Conservation (phyloP, 2,888 invertebrate genomes). For the Rhagonycha lutea region DNA sequence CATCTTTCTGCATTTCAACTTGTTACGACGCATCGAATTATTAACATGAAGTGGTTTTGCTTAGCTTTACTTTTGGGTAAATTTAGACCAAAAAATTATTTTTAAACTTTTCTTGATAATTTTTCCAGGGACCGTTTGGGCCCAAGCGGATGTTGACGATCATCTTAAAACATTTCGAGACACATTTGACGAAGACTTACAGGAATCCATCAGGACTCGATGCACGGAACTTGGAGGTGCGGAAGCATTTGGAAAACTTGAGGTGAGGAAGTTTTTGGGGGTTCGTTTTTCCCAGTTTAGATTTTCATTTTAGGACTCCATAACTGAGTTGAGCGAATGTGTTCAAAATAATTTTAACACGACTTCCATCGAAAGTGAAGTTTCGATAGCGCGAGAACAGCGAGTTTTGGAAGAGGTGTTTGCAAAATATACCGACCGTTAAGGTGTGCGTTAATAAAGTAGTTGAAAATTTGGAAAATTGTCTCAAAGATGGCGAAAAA, state of each 20-base stretch:
- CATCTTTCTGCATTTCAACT: neutral
- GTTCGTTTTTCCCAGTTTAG: neutral
- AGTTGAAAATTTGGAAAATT: conserved; percentile 62
- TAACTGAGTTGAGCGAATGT: conserved; percentile 59
- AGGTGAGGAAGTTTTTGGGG: neutral
- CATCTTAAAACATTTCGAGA: neutral
- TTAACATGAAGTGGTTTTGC: neutral
- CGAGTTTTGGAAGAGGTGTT: conserved; percentile 55
- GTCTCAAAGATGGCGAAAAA: conserved; percentile 66
- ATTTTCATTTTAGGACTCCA: conserved; percentile 50
- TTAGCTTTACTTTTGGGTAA: neutral
- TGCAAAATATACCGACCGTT: conserved; percentile 63
- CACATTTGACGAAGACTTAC: neutral
- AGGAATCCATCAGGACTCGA: neutral
- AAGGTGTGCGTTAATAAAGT: conserved; percentile 66
- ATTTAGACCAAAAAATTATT: too few relatives aligned
- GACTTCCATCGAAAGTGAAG: conserved; percentile 64
- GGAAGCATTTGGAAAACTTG: neutral
- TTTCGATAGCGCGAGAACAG: conserved; percentile 69
- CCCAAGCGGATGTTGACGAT: neutral
- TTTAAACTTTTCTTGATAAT: too few relatives aligned
- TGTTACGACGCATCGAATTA: neutral
- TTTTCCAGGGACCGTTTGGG: neutral
- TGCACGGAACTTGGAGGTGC: neutral
- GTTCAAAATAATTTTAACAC: conserved; percentile 62